Evolutionary conservation across 2,797 vertebrate species (phyloP), one percentile per base, ranked within the genome.

Genomic region (Agapornis canus): DNA sequence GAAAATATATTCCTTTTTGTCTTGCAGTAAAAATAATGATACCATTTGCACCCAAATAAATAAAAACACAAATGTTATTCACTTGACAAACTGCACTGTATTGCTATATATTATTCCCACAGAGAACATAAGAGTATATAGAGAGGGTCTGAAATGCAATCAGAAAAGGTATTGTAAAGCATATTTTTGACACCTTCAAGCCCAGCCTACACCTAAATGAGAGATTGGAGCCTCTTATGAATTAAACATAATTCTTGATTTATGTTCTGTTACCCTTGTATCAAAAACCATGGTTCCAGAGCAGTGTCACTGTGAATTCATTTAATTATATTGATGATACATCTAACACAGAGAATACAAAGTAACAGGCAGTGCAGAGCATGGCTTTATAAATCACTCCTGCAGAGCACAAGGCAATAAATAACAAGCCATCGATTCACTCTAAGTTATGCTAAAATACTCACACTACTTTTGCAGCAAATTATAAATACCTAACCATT

Each of bases 161-260:
- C 97, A 97, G 76, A 97, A 96, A 95, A 96, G 95, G 91, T 90
- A 95, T 96, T 96, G 97, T 98, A 97, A 98, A 98, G 95, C 86
- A 97, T 94, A 94, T 97, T 91, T 97, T 96, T 98, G 97, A 97
- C 97, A 98, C 85, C 83, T 83, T 86, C 94, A 95, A 97, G 96
- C 93, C 92, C 92, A 97, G 92, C 95, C 96, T 95, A 97, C 29
- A 89, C 95, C 92, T 96, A 96, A 97, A 94, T 82, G 97, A 98
- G 97, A 97, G 95, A 97, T 54, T 96, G 97, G 95, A 94, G 95
- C 94, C 95, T 95, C 96, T 97, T 96, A 98, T 98, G 97, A 98
- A 98, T 98, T 98, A 98, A 98, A 98, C 97, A 98, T 98, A 92
- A 94, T 96, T 94, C 86, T 95, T 98, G 97, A 98, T 98, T 98